Conservation (phyloP, 2,888 invertebrate species). For the Xestoiulus laeticollis region DNA sequence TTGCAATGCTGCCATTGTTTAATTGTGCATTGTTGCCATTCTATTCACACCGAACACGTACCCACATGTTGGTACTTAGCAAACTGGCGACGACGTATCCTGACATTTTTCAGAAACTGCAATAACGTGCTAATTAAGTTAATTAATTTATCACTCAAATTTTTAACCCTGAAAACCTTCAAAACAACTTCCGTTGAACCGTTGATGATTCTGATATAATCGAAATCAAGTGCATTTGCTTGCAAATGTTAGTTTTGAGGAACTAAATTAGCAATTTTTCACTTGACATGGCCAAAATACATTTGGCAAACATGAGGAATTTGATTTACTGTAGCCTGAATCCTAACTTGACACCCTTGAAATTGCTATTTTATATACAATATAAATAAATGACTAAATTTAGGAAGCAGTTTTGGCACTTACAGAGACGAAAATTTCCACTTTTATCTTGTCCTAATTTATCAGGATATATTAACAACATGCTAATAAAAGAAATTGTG, state of each 20-base stretch:
- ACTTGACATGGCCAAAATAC: background rate
- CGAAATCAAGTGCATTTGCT: background rate
- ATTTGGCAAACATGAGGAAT: background rate
- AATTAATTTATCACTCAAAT: background rate
- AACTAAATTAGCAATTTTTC: background rate
- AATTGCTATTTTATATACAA: background rate
- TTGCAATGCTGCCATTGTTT: background rate
- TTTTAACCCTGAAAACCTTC: background rate
- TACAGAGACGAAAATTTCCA: background rate
- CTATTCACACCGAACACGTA: background rate
- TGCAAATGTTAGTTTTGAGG: background rate
- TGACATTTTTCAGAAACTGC: background rate
- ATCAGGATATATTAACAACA: background rate
- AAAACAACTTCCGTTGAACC: background rate
- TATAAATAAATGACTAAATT: background rate
- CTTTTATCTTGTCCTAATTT: background rate
- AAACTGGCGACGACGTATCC: background rate
- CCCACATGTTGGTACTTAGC: background rate
- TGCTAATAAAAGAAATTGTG: background rate
- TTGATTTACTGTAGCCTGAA: background rate
- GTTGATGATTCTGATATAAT: background rate
- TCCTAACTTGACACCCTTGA: constrained; percentile 16
- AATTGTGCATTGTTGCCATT: no score
- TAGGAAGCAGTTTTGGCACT: background rate
- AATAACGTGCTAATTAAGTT: background rate